phyloP scores from a whole-genome alignment of 2,888 invertebrate species.

The Heliconius cydno region DNA sequence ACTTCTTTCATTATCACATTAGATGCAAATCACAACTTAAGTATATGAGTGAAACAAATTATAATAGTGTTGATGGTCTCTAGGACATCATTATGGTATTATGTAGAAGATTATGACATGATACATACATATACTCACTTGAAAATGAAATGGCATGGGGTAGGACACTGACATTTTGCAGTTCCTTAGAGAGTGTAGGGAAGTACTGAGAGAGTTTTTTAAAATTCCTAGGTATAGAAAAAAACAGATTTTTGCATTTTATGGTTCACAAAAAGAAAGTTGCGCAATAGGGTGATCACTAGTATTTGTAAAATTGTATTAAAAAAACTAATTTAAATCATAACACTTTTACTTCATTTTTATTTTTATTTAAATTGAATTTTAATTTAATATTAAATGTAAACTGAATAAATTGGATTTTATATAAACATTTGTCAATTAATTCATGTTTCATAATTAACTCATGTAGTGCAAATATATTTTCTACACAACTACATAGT shows the following conservation, averaged over 20 bases:
- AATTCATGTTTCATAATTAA: too few species aligned
- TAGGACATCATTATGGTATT: not conserved
- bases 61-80: not conserved
- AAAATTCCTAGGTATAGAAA: too few species aligned
- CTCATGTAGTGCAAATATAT: not conserved
- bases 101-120: too few species aligned
- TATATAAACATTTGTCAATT: too few species aligned
- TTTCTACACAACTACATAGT: not conserved
- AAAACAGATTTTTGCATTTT: not conserved
- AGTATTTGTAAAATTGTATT: not conserved
- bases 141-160: too few species aligned
- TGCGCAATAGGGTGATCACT: not conserved
- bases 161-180: too few species aligned
- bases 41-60: not conserved
- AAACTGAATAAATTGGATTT: too few species aligned
- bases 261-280: not conserved
- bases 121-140: too few species aligned
- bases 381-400: not conserved
- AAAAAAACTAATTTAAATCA: not conserved
- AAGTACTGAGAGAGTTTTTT: too few species aligned
- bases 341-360: not conserved
- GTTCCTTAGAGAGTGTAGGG: too few species aligned
- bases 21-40: not conserved
- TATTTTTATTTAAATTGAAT: not conserved
- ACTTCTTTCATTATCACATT: too few species aligned